These are phyloP conservation scores for Papilio helenus DNA, from an alignment of 1,140 invertebrate genomes.

Conservation along the genomic window DNA sequence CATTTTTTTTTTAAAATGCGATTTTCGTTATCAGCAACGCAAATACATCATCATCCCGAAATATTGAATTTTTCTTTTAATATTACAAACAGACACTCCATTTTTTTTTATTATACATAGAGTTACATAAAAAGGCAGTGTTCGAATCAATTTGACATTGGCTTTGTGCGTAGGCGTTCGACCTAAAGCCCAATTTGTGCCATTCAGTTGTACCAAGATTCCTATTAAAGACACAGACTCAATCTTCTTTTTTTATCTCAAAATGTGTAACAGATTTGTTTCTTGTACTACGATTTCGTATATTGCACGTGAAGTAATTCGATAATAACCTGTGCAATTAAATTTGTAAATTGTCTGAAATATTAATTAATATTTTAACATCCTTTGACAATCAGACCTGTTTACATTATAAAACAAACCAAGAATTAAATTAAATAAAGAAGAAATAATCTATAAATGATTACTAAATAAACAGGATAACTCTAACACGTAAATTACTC, in stretches of 20 bases:
- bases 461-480: not conserved
- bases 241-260: not conserved
- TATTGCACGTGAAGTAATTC: no score
- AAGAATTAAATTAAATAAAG: no score
- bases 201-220: slow-evolving; percentile 45
- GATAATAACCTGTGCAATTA: no score
- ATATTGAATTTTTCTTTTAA: not conserved
- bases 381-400: no score
- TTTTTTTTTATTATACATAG: not conserved
- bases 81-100: no score
- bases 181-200: slow-evolving; percentile 55
- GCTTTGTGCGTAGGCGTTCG: slow-evolving; percentile 50
- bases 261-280: not conserved
- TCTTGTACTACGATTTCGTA: not conserved
- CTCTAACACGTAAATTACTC: slow-evolving; percentile 17
- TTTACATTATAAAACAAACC: no score
- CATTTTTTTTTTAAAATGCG: no score
- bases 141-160: slow-evolving; percentile 58
- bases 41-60: no score
- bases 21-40: no score
- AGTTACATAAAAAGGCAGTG: slow-evolving; percentile 43
- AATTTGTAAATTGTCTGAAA: no score
- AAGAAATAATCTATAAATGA: not conserved
- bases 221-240: slow-evolving; percentile 43
- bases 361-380: no score